A percentile compares a stretch with the other conserved stretches of the same genome.
phyloP scores from a whole-genome alignment of 2,888 invertebrate genomes.

The Nasonovia ribisnigri region DNA sequence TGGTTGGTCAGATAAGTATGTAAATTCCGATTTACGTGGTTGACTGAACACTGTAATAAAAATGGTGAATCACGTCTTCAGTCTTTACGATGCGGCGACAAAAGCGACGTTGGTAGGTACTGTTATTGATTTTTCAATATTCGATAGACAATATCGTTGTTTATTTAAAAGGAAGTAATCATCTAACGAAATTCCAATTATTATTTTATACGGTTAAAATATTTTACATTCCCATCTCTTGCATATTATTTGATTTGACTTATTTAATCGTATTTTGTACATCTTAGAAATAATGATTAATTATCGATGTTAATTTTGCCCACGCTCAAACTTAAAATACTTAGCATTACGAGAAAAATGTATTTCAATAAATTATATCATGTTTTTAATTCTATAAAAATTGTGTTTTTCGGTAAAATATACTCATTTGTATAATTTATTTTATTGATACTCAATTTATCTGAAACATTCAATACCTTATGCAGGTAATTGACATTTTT shows the following conservation, averaged over 20 bases:
- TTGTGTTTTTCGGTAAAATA: not conserved
- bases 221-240: not conserved
- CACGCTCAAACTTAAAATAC: not conserved
- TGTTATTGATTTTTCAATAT: not conserved
- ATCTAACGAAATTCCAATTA: not conserved
- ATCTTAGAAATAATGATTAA: not conserved
- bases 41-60: not conserved
- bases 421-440: not conserved
- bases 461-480: not conserved
- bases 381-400: not conserved
- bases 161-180: not conserved
- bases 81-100: not conserved
- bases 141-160: not conserved
- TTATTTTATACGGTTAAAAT: not conserved
- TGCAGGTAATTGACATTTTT: not conserved
- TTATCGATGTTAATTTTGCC: not conserved
- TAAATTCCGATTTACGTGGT: not conserved
- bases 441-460: not conserved
- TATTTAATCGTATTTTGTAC: not conserved
- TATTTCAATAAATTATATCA: not conserved
- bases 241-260: not conserved
- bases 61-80: constrained; percentile 5
- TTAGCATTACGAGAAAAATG: not conserved
- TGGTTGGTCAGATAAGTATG: constrained; percentile 12
- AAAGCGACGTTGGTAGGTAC: not conserved